Evolutionary conservation across 1,140 invertebrate species (phyloP), one percentile per base, ranked within the genome.

Genomic region (Protaetia brevitarsis): DNA sequence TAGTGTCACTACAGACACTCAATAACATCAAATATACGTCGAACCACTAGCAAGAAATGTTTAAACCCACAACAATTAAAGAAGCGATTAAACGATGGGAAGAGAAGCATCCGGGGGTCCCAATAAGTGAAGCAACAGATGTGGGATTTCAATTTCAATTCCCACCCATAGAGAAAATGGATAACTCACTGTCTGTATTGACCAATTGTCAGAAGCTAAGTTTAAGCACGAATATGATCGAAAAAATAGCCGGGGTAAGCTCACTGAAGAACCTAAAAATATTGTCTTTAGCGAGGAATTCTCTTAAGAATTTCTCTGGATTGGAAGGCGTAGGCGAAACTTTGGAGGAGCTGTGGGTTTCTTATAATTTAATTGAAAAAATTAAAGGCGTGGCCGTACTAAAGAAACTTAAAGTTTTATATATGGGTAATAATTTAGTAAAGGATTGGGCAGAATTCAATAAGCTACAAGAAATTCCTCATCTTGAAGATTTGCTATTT

Each of bases 321-420:
- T 83, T 95, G 71, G 95, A 97, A 82, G 83, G 85, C 1, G 82
- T 97, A 11, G 89, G 85, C 0, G 95, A 97, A 19, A 94, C 90
- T 0, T 77, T 98, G 31, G 91, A 95, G 75, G 89, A 98, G 77
- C 79, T 97, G 0, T 97, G 95, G 95, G 91, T 97, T 64, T 97
- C 94, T 0, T 97, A 97, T 76, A 98, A 98, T 79, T 83, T 87
- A 13, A 92, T 98, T 69, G 95, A 97, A 76, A 97, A 96, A 81
- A 82, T 95, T 65, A 97, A 96, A 81, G 93, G 93, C 0, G 84
- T 97, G 5, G 87, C 87, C 29, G 85, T 85, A 2, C 81, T 97
- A 73, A 92, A 89, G 73, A 95, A 90, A 70, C 79, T 97, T 0
- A 88, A 86, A 72, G 89, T 94, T 0, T 79, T 95, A 1, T 93